Conservation (phyloP, 2,888 invertebrate genomes). For the Corythucha ciliata region DNA sequence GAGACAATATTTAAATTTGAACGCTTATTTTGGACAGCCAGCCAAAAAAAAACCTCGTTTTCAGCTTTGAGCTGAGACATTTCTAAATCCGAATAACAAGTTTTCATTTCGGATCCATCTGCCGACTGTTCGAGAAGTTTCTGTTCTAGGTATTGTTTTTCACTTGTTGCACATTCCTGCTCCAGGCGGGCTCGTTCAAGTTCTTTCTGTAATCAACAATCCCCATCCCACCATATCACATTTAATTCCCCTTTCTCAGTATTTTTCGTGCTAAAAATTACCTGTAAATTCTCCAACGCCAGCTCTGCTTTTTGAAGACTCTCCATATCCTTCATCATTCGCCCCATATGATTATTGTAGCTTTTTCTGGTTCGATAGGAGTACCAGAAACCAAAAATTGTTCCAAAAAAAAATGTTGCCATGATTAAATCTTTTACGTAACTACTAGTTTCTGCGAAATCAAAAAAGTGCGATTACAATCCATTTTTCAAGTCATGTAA, state of each 20-base stretch:
- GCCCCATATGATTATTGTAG: conserved; percentile 72
- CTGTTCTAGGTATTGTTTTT: conserved; percentile 72
- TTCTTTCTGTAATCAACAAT: conserved; percentile 45
- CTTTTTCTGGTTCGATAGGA: conserved; percentile 83
- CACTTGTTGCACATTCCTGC: conserved; percentile 71
- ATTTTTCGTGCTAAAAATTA: conserved; percentile 31
- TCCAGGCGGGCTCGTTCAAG: conserved; percentile 74
- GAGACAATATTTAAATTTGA: conserved; percentile 2
- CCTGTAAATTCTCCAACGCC: conserved; percentile 74
- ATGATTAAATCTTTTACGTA: conserved; percentile 77
- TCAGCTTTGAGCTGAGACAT: conserved; percentile 72
- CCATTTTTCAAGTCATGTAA: too few species aligned
- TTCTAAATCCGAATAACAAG: conserved; percentile 71
- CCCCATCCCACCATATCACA: too few species aligned
- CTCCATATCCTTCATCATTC: conserved; percentile 93
- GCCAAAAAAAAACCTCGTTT: conserved; percentile 57
- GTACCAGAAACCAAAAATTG: conserved; percentile 83
- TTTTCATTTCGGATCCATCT: conserved; percentile 49
- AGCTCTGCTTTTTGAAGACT: conserved; percentile 81
- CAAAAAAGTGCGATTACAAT: not conserved
- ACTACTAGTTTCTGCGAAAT: conserved; percentile 8
- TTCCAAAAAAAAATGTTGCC: conserved; percentile 70
- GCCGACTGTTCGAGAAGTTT: conserved; percentile 61
- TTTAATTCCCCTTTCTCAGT: too few species aligned
- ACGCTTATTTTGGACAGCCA: too few species aligned